Percentiles rank a stretch among this genome's conserved stretches.
Evolutionary conservation across 2,113 vertebrate species (phyloP).

Genomic region (Stigmatopora argus): DNA sequence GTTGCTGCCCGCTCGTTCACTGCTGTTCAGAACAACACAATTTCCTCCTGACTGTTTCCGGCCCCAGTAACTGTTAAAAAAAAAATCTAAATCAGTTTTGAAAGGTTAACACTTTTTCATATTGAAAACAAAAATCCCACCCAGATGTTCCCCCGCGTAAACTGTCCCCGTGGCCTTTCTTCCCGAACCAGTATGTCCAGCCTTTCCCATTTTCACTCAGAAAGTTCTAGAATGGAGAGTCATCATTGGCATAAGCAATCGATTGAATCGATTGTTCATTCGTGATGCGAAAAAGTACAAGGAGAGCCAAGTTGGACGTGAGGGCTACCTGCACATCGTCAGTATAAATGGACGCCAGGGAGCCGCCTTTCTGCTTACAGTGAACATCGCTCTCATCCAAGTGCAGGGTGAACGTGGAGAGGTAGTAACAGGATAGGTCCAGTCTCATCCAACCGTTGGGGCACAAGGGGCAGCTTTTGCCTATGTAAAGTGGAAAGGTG

Average conservation of each 20-base stretch:
- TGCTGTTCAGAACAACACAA: constrained; percentile 44
- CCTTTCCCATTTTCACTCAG: constrained; percentile 25
- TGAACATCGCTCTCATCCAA: constrained; percentile 52
- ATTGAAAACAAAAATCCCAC: too few species aligned
- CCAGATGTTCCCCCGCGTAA: not conserved
- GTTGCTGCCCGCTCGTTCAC: constrained; percentile 5
- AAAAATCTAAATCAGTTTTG: not conserved
- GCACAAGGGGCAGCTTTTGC: constrained; percentile 24
- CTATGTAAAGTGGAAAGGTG: constrained; percentile 8
- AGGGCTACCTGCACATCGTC: constrained; percentile 46
- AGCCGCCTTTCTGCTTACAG: constrained; percentile 46
- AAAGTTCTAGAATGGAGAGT: constrained; percentile 40
- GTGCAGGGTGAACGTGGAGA: constrained; percentile 41
- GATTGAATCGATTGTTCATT: not conserved
- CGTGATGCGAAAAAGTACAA: too few species aligned
- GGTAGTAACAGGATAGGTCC: constrained; percentile 45
- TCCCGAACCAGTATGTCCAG: constrained; percentile 58
- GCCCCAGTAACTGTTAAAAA: constrained; percentile 56
- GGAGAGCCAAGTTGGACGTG: too few species aligned
- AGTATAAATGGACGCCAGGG: constrained; percentile 54
- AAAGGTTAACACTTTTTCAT: too few species aligned
- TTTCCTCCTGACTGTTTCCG: fast-evolving
- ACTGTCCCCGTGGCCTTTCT: not conserved
- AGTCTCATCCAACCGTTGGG: constrained; percentile 34
- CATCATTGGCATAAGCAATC: not conserved